A percentile compares a stretch with the other conserved stretches of the same genome.
phyloP scores from a whole-genome alignment of 2,113 vertebrate genomes.

The Callipepla californica region DNA sequence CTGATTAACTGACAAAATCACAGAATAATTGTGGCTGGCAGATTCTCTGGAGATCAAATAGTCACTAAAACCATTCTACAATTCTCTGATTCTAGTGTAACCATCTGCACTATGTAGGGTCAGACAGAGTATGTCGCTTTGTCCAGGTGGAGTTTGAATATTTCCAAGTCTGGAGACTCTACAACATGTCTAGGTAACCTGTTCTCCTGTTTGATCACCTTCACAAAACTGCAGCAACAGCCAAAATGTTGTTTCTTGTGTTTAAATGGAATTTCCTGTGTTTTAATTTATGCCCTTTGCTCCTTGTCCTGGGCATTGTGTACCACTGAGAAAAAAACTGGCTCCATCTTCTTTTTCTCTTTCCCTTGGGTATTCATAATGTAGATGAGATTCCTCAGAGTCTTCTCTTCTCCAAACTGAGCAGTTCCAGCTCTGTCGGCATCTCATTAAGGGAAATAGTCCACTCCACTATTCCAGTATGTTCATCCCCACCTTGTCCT shows the following conservation, averaged over 20 bases:
- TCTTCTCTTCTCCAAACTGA: neutral
- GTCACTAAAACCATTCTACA: too few relatives aligned
- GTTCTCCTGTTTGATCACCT: neutral
- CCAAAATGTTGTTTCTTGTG: neutral
- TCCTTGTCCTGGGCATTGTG: neutral
- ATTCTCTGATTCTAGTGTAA: neutral
- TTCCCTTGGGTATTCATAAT: neutral
- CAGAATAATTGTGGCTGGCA: neutral
- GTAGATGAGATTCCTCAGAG: neutral
- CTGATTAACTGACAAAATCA: neutral
- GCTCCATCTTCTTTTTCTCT: neutral
- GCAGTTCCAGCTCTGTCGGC: neutral
- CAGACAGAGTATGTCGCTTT: neutral
- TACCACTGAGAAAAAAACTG: neutral
- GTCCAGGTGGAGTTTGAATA: neutral
- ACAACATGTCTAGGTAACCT: neutral
- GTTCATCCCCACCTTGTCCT: neutral
- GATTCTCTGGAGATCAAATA: neutral
- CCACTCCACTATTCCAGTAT: neutral
- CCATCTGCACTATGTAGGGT: neutral
- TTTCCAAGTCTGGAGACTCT: neutral
- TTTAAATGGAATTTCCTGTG: neutral
- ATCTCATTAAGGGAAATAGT: neutral
- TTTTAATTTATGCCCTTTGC: accelerated
- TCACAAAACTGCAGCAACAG: neutral